A percentile compares a stretch with the other conserved stretches of the same genome.
Evolutionary conservation across 2,888 invertebrate genomes (phyloP).

Genomic region (Agrilus cyanescens): DNA sequence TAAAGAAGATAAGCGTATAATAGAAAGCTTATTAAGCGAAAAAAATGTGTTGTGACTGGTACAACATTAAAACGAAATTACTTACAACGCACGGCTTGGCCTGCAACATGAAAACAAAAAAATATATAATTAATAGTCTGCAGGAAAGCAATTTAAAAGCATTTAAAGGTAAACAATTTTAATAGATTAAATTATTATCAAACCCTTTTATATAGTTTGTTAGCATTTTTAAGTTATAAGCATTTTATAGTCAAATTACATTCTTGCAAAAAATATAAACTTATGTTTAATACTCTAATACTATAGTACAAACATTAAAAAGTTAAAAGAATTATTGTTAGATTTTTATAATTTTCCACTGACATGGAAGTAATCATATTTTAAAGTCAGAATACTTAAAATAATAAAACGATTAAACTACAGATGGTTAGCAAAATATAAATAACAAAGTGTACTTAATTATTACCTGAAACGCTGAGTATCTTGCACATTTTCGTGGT

Average conservation of each 20-base stretch:
- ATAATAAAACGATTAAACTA: neutral
- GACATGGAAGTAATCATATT: too few species aligned
- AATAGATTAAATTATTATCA: too few species aligned
- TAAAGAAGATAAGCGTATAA: neutral
- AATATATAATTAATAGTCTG: constrained; percentile 5
- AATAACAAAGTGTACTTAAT: too few species aligned
- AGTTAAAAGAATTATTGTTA: too few species aligned
- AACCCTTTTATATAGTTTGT: too few species aligned
- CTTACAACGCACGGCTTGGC: constrained; percentile 52
- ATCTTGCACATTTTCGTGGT: constrained; percentile 81
- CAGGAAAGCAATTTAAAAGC: constrained; percentile 2
- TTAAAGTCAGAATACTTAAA: constrained; percentile 1
- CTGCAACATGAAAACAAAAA: constrained; percentile 28
- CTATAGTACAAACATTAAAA: too few species aligned
- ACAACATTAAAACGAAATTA: constrained; percentile 24
- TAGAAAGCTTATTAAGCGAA: constrained; percentile 1
- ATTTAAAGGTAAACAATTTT: neutral
- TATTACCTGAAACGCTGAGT: constrained; percentile 92
- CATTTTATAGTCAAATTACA: too few species aligned
- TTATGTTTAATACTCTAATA: neutral
- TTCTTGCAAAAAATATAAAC: neutral
- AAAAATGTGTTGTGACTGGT: neutral
- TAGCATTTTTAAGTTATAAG: too few species aligned
- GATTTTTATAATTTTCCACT: too few species aligned
- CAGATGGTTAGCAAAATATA: too few species aligned